Evolutionary conservation across 1,140 invertebrate species (phyloP).

Genomic region (Phenacoccus solenopsis): DNA sequence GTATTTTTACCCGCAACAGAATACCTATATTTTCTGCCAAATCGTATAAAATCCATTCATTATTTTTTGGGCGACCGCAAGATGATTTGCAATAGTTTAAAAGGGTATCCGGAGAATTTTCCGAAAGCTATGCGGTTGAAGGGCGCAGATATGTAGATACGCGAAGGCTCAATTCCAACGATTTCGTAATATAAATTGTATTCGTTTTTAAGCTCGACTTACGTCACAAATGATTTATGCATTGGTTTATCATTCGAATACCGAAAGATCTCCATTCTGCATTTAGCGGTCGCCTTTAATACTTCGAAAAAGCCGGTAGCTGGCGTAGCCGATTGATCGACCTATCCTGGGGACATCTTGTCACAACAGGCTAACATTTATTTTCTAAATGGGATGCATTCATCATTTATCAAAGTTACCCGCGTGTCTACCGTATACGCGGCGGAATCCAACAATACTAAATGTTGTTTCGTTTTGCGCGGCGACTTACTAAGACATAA

Average conservation of each 20-base stretch:
- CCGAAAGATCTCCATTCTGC: neutral
- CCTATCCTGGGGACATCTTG: slow-evolving; percentile 11
- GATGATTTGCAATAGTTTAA: too few species aligned
- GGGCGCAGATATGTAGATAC: too few species aligned
- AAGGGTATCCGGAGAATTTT: too few species aligned
- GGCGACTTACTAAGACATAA: neutral
- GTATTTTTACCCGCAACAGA: too few species aligned
- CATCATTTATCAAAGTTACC: slow-evolving; percentile 13
- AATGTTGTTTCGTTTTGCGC: neutral
- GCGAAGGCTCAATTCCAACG: neutral
- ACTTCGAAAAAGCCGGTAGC: slow-evolving; percentile 5
- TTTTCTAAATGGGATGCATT: slow-evolving; percentile 13
- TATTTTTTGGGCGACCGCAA: too few species aligned
- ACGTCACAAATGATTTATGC: slow-evolving; percentile 17
- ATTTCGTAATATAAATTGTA: neutral
- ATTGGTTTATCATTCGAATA: slow-evolving; percentile 3
- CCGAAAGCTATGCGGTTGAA: too few species aligned
- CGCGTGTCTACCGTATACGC: neutral
- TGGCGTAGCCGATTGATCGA: slow-evolving; percentile 10
- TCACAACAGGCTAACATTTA: slow-evolving; percentile 16
- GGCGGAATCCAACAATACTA: neutral
- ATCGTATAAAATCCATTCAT: too few species aligned
- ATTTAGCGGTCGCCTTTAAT: neutral
- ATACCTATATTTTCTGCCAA: too few species aligned
- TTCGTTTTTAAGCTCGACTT: slow-evolving; percentile 16